Evolutionary conservation across 35 echinoderm and acorn worm genomes (phyloP).

Genomic region (Heliocidaris tuberculata): DNA sequence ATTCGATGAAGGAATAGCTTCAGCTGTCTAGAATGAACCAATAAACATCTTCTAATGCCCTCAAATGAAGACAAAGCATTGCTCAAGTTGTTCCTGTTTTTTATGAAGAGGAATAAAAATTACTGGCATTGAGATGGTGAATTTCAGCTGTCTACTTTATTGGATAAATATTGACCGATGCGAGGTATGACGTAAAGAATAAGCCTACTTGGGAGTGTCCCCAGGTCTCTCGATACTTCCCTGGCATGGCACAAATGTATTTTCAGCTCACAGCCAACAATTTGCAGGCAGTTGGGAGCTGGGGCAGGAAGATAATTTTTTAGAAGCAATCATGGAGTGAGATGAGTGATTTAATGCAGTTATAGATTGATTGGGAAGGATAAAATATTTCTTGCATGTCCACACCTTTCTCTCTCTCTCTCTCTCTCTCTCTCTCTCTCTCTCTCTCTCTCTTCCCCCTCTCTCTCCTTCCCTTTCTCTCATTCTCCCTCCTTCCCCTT

Average conservation of each 20-base stretch:
- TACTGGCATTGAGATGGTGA: slow-evolving; percentile 15
- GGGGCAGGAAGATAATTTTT: slow-evolving; percentile 16
- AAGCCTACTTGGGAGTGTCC: background rate
- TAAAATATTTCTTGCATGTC: background rate
- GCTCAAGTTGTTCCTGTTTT: background rate
- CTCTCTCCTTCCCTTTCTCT: background rate
- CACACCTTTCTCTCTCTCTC: background rate
- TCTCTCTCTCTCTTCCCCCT: background rate
- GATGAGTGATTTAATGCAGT: slow-evolving; percentile 11
- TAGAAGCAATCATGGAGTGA: background rate
- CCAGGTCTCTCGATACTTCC: background rate
- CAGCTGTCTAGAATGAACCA: background rate
- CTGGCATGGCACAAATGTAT: background rate
- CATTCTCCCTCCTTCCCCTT: background rate
- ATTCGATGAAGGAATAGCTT: background rate
- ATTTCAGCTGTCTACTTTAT: slow-evolving; percentile 17
- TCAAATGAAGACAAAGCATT: background rate
- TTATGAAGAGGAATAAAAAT: background rate
- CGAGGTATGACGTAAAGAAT: slow-evolving; percentile 11
- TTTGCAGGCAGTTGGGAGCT: background rate
- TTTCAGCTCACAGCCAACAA: background rate
- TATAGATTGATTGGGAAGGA: slow-evolving; percentile 3
- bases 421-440: background rate
- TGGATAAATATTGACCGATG: background rate
- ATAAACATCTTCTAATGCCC: background rate